Conservation (phyloP, 2,888 invertebrate genomes). For the Odontomyia ornata region DNA sequence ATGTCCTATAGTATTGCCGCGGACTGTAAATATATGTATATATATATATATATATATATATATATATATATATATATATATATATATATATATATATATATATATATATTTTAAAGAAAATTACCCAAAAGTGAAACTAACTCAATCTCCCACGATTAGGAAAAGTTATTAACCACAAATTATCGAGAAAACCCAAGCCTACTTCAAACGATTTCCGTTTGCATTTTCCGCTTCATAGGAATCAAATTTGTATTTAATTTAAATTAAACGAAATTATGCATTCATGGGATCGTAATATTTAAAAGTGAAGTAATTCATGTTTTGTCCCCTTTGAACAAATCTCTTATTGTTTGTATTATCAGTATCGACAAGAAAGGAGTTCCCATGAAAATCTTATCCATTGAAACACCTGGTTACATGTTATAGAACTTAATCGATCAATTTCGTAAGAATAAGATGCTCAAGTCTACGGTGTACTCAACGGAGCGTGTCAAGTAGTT, state of each 20-base stretch:
- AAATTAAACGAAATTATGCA: constrained; percentile 21
- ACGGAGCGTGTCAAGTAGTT: constrained; percentile 45
- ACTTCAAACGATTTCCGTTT: too few species aligned
- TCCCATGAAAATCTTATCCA: constrained; percentile 23
- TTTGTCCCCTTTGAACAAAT: constrained; percentile 45
- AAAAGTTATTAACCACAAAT: too few species aligned
- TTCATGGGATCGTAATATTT: neutral
- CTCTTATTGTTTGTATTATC: neutral
- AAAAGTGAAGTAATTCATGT: constrained; percentile 38
- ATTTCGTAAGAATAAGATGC: constrained; percentile 45
- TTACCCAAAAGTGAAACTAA: too few species aligned
- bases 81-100: too few species aligned
- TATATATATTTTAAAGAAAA: too few species aligned
- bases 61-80: too few species aligned
- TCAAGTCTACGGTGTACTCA: constrained; percentile 44
- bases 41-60: too few species aligned
- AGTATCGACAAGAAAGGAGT: constrained; percentile 4
- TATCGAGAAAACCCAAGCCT: neutral
- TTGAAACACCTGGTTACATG: constrained; percentile 46
- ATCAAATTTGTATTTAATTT: neutral
- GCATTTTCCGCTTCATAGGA: too few species aligned
- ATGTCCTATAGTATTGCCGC: too few species aligned
- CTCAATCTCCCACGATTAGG: too few species aligned
- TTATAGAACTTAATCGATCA: constrained; percentile 49
- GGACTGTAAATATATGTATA: too few species aligned